Evolutionary conservation across 2,888 invertebrate genomes (phyloP), one percentile per base, ranked within the genome.

Genomic region (Lamproptera curius): DNA sequence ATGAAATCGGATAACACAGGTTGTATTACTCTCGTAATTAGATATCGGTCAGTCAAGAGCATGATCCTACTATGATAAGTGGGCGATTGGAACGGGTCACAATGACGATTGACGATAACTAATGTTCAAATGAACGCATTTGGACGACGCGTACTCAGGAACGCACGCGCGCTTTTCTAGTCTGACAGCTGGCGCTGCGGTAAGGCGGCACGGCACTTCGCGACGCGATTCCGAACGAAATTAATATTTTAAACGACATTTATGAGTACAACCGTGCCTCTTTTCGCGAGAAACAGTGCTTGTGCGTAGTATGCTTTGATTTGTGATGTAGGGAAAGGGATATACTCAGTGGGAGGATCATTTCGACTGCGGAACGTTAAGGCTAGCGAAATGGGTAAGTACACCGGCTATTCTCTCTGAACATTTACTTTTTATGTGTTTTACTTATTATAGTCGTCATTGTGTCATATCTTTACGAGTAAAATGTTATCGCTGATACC

Each of bases 331-430:
- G 77, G 70, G 55, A 60, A 70, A 51, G 48, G 62, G 59, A 58
- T 67, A 60, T 56, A 57, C 54, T 51, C 57, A 57, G 55, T 66
- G 61, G 67, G 58, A 52, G 31, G 53, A 51, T 57, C 61, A 57
- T 57, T 54, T 51, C 57, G 59, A 60, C 55, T 59, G 60, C 54
- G 54, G 58, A 53, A 48, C 57, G 53, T 63, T 55, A 56, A 54
- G 63, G 58, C 58, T 55, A 51, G 63, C 71, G 78, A 76, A 72
- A 85, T 85, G 85, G 85, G 85, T 85, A 71, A 83, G 82, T 82
- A 61, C 61, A 68, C 82, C 81, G 82, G 82, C 68, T 67, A 36
- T 50, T 42, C 38, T 49, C 38, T 14, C 57, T 59, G 56, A 46
- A 44, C 47, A 20, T 28, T 36, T 28, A 47, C 48, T 54, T 51